Conservation (phyloP, 2,888 invertebrate genomes). For the Apodemia hepburni region DNA sequence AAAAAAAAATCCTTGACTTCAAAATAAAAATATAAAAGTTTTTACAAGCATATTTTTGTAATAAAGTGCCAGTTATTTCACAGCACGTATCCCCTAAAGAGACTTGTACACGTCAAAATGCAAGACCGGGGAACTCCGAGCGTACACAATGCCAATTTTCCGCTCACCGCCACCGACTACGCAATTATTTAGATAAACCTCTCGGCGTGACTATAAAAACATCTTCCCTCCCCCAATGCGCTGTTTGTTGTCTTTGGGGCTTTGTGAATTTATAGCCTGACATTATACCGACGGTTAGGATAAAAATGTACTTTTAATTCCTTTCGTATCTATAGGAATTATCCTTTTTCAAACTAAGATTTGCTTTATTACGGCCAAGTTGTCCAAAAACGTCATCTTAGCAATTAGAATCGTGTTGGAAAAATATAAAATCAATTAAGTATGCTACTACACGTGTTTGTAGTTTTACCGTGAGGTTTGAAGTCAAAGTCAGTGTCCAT, state of each 20-base stretch:
- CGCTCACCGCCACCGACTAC: slow-evolving; percentile 76
- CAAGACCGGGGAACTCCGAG: slow-evolving; percentile 34
- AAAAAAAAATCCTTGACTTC: too few species aligned
- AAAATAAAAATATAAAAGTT: too few species aligned
- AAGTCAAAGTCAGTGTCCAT: too few species aligned
- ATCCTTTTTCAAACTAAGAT: too few species aligned
- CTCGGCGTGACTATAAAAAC: slow-evolving; percentile 78
- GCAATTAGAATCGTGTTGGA: too few species aligned
- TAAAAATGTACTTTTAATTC: slow-evolving; percentile 80
- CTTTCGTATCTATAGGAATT: too few species aligned
- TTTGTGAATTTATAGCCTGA: slow-evolving; percentile 73
- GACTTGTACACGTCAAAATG: slow-evolving; percentile 36
- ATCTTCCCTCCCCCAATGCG: slow-evolving; percentile 68
- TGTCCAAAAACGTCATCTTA: too few species aligned
- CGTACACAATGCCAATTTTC: slow-evolving; percentile 73
- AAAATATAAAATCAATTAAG: too few species aligned
- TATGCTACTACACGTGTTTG: too few species aligned
- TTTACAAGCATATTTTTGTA: slow-evolving; percentile 19
- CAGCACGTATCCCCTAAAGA: slow-evolving; percentile 28
- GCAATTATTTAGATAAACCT: slow-evolving; percentile 80
- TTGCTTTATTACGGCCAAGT: too few species aligned
- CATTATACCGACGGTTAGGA: slow-evolving; percentile 74
- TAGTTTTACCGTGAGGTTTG: too few species aligned
- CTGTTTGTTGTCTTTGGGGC: slow-evolving; percentile 78
- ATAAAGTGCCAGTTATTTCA: slow-evolving; percentile 33